Conservation (phyloP, 2,888 invertebrate genomes). For the Ormia ochracea region DNA sequence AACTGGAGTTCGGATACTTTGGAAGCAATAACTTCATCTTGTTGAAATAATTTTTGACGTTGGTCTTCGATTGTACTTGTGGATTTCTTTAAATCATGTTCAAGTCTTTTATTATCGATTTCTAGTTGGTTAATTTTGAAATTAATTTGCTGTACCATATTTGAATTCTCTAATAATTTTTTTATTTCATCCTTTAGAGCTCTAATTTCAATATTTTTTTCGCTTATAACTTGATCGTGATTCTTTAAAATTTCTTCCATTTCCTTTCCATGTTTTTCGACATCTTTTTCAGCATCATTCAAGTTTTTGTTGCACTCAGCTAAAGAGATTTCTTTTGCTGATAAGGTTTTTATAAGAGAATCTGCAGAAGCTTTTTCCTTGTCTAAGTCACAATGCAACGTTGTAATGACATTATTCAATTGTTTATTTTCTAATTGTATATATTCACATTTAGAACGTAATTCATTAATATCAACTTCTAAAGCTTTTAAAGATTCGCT, state of each 20-base stretch:
- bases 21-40: slow-evolving; percentile 50
- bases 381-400: slow-evolving; percentile 20
- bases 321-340: slow-evolving; percentile 40
- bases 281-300: slow-evolving; percentile 33
- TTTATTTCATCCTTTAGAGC: slow-evolving; percentile 48
- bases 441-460: slow-evolving; percentile 65
- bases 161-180: slow-evolving; percentile 59
- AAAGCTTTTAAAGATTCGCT: slow-evolving; percentile 48
- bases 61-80: slow-evolving; percentile 56
- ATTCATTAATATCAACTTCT: slow-evolving; percentile 78
- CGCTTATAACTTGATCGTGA: slow-evolving; percentile 18
- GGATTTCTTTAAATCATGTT: slow-evolving; percentile 51
- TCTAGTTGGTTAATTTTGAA: slow-evolving; percentile 59
- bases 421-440: slow-evolving; percentile 66
- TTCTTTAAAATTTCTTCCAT: slow-evolving; percentile 14
- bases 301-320: slow-evolving; percentile 27
- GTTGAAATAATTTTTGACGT: slow-evolving; percentile 44
- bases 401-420: slow-evolving; percentile 68
- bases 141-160: slow-evolving; percentile 55
- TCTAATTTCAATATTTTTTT: slow-evolving; percentile 52
- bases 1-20: slow-evolving; percentile 60
- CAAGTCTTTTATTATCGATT: slow-evolving; percentile 54
- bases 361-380: slow-evolving; percentile 18
- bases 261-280: slow-evolving; percentile 40
- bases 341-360: slow-evolving; percentile 7